These are phyloP conservation scores for Odobenus rosmarus DNA, from an alignment of 2,113 vertebrate genomes.

Conservation along the genomic window DNA sequence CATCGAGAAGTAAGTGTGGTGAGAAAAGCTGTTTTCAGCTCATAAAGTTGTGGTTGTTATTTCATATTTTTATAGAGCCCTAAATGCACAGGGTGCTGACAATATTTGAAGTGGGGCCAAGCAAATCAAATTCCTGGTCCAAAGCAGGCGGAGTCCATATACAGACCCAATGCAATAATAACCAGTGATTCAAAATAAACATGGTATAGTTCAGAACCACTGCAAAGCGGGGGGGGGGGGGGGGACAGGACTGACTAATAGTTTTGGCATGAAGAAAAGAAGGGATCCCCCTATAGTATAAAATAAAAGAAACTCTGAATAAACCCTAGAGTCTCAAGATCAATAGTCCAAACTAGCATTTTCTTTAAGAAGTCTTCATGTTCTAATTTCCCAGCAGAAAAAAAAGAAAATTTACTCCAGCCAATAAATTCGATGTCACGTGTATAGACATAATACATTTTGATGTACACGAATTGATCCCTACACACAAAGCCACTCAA, in stretches of 20 bases:
- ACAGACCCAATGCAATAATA: constrained; percentile 16
- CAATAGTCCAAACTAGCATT: constrained; percentile 40
- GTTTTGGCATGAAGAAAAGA: constrained; percentile 51
- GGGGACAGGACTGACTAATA: no score
- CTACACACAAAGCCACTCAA: neutral
- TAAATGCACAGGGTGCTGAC: constrained; percentile 70
- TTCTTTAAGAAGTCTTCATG: neutral
- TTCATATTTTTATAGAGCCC: constrained; percentile 72
- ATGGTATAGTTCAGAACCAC: neutral
- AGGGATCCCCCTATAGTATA: neutral
- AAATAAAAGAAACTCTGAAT: constrained; percentile 2
- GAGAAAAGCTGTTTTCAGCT: constrained; percentile 73
- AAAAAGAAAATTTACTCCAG: neutral
- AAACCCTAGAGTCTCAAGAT: neutral
- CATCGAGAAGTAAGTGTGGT: constrained; percentile 49
- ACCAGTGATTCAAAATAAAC: constrained; percentile 48
- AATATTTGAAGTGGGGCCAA: constrained; percentile 72
- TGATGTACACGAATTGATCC: neutral
- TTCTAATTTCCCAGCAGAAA: neutral
- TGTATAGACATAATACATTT: neutral
- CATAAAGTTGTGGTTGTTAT: constrained; percentile 72
- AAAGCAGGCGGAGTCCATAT: constrained; percentile 37
- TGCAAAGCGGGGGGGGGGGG: neutral
- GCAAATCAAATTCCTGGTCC: constrained; percentile 58
- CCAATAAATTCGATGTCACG: constrained; percentile 41